Evolutionary conservation across 2,797 vertebrate genomes (phyloP).

Genomic region (Darevskia nairensis): DNA sequence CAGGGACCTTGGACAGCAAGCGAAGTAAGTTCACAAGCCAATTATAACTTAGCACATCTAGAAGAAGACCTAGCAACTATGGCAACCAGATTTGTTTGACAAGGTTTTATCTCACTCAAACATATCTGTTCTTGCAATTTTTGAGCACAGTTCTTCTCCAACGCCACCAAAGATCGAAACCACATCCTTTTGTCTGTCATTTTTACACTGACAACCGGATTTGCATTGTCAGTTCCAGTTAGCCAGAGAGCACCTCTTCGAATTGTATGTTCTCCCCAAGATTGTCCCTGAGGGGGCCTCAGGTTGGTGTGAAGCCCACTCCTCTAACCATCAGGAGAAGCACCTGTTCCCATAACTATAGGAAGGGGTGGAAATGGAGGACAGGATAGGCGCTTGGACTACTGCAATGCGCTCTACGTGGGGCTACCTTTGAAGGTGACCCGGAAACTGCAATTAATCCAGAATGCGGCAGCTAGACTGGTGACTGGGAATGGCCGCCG

Average conservation of each 20-base stretch:
- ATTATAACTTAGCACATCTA: not conserved
- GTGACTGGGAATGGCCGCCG: no score
- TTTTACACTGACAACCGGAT: not conserved
- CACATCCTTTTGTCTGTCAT: not conserved
- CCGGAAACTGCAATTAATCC: no score
- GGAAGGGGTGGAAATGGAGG: no score
- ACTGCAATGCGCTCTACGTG: no score
- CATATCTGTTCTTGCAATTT: not conserved
- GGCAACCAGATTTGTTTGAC: not conserved
- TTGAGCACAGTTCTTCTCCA: not conserved
- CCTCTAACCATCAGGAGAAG: not conserved
- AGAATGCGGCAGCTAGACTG: no score
- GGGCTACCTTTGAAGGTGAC: no score
- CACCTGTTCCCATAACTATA: not conserved
- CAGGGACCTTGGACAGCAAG: not conserved
- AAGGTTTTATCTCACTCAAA: not conserved
- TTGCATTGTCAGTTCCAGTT: not conserved
- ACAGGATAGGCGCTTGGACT: no score
- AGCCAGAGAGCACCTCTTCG: not conserved
- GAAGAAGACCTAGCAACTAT: not conserved
- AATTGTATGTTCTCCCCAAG: not conserved
- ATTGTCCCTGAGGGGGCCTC: not conserved
- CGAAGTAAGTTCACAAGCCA: rapidly evolving
- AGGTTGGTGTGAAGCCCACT: not conserved
- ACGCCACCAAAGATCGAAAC: not conserved